Percentiles rank a stretch among this genome's conserved stretches.
Conservation (phyloP, 2,113 vertebrate species). For the Rhea americana region DNA sequence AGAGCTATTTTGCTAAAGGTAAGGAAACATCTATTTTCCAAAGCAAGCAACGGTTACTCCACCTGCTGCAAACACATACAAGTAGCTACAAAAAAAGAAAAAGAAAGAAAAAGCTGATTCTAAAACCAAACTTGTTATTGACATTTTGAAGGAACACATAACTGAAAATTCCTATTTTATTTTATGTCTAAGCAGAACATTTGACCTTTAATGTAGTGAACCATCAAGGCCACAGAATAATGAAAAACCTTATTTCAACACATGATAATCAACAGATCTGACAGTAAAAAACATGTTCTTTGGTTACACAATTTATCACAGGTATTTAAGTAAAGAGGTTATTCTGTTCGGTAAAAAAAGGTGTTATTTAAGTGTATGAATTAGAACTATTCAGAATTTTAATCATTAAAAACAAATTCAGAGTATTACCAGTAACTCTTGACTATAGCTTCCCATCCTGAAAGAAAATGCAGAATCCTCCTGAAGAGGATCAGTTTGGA, state of each 20-base stretch:
- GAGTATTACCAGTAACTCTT: neutral
- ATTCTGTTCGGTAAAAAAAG: neutral
- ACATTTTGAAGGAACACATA: neutral
- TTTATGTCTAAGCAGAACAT: slow-evolving; percentile 7
- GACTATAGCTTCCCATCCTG: neutral
- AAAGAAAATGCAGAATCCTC: neutral
- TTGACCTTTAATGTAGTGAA: neutral
- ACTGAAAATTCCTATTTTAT: neutral
- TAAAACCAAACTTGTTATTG: neutral
- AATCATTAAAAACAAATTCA: neutral
- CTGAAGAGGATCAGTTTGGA: neutral
- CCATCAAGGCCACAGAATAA: neutral
- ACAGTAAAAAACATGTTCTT: neutral
- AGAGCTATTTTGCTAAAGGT: neutral
- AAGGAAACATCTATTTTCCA: slow-evolving; percentile 44
- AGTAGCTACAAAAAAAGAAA: neutral
- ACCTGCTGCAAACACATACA: neutral
- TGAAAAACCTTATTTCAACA: neutral
- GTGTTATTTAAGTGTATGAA: neutral
- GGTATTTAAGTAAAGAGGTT: neutral
- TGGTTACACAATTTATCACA: neutral
- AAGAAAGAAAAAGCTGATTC: neutral
- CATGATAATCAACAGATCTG: neutral
- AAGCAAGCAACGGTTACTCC: slow-evolving; percentile 36
- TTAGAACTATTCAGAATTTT: neutral